phyloP scores from a whole-genome alignment of 2,797 vertebrate genomes.

The Onychomys arenicola region DNA sequence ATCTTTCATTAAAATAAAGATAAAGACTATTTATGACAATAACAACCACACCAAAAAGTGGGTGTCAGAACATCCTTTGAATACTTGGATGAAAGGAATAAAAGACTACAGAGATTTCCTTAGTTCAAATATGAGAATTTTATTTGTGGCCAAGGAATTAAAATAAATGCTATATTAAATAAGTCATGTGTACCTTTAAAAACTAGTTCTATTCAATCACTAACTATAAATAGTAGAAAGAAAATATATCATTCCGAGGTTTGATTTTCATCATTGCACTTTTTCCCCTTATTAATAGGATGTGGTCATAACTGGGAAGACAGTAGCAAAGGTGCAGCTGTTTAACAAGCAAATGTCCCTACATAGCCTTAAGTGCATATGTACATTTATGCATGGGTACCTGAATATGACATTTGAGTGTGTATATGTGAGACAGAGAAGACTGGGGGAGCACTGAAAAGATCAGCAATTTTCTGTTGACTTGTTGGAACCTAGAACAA shows the following conservation, averaged over 20 bases:
- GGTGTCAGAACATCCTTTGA: neutral
- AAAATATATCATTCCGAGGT: neutral
- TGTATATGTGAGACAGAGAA: neutral
- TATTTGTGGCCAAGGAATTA: neutral
- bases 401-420: neutral
- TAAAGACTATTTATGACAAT: neutral
- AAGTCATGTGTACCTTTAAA: neutral
- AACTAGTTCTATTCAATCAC: neutral
- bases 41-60: neutral
- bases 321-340: neutral
- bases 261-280: neutral
- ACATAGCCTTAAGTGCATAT: neutral
- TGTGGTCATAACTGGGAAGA: neutral
- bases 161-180: neutral
- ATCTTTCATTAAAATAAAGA: neutral
- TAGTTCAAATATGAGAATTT: neutral
- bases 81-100: neutral
- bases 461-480: neutral
- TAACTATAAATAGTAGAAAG: neutral
- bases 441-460: neutral
- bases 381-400: neutral
- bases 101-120: neutral
- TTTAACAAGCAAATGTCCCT: neutral
- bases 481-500: neutral
- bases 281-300: neutral